Conservation (phyloP, 1,140 invertebrate species). For the Piezodorus guildinii region DNA sequence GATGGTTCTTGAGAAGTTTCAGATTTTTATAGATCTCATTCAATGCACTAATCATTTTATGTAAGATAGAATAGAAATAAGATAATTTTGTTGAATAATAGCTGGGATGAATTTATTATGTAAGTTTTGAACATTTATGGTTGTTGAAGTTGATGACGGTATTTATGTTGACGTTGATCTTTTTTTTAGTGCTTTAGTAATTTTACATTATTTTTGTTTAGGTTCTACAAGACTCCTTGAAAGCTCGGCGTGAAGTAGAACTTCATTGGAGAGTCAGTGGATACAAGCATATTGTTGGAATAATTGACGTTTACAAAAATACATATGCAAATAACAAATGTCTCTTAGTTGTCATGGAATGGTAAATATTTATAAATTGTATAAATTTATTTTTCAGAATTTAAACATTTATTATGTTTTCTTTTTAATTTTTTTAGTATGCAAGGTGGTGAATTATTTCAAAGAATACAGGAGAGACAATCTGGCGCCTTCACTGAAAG, state of each 20-base stretch:
- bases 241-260: conserved; percentile 88
- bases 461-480: conserved; percentile 86
- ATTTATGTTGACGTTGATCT: too few relatives aligned
- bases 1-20: too few relatives aligned
- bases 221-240: conserved; percentile 81
- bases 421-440: conserved; percentile 46
- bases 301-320: conserved; percentile 95
- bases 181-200: too few relatives aligned
- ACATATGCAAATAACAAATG: conserved; percentile 79
- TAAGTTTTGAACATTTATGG: too few relatives aligned
- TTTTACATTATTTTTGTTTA: conserved; percentile 36
- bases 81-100: too few relatives aligned
- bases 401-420: not conserved
- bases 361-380: conserved; percentile 43
- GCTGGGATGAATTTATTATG: too few relatives aligned
- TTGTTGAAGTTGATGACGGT: too few relatives aligned
- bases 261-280: conserved; percentile 86
- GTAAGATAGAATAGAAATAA: too few relatives aligned
- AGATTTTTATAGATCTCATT: too few relatives aligned
- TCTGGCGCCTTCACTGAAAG: conserved; percentile 91
- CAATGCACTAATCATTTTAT: too few relatives aligned
- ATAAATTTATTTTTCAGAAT: conserved; percentile 1
- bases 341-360: conserved; percentile 94
- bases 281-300: conserved; percentile 84
- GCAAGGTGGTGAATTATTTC: conserved; percentile 94